Evolutionary conservation across 2,113 vertebrate genomes (phyloP).

Genomic region (Pelvicachromis taeniatus): DNA sequence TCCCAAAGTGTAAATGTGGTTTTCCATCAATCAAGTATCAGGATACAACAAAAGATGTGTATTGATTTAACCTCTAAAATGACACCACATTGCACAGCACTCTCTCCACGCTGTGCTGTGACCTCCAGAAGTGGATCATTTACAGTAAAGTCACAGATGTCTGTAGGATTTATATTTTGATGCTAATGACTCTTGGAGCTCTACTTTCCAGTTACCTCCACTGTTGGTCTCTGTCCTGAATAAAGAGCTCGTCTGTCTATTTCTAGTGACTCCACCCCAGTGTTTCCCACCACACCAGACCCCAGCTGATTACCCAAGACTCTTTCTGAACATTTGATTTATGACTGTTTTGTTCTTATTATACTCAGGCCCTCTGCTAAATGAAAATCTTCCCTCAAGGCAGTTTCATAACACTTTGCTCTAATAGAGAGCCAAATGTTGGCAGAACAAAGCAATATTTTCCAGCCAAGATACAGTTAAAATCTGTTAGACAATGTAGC

Average conservation of each 20-base stretch:
- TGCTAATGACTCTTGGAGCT: slow-evolving; percentile 47
- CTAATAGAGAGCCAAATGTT: not conserved
- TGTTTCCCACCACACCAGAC: slow-evolving; percentile 27
- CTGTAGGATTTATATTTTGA: not conserved
- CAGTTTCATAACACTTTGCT: not conserved
- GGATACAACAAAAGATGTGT: not conserved
- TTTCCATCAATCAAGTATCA: not conserved
- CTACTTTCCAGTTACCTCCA: slow-evolving; percentile 35
- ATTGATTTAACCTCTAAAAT: not conserved
- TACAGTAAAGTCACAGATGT: not conserved
- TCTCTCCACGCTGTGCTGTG: not conserved
- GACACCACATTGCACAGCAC: not conserved
- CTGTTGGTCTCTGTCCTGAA: slow-evolving; percentile 50
- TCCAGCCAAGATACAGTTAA: not conserved
- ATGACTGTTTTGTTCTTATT: slow-evolving; percentile 37
- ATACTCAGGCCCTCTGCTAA: not conserved
- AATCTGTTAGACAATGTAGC: not conserved
- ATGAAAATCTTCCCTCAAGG: not conserved
- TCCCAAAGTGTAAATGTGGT: not conserved
- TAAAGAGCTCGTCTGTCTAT: slow-evolving; percentile 42
- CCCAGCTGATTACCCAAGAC: slow-evolving; percentile 36
- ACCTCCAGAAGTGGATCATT: not conserved
- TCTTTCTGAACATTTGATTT: slow-evolving; percentile 42
- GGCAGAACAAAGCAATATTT: not conserved
- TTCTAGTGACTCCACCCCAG: slow-evolving; percentile 50